phyloP scores from a whole-genome alignment of 2,113 vertebrate genomes.

The Xiphophorus couchianus region DNA sequence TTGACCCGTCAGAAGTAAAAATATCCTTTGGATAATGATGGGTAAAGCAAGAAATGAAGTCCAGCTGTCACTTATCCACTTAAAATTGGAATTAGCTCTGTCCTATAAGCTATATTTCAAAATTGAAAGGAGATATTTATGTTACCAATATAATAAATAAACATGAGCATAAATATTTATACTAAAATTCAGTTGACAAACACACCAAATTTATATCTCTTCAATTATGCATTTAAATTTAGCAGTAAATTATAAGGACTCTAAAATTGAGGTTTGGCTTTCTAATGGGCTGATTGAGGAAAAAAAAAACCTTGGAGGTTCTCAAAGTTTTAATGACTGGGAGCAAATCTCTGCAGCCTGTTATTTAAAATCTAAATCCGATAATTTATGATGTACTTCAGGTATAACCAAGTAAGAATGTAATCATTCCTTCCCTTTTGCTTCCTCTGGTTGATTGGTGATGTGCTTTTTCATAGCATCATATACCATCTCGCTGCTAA shows the following conservation, averaged over 20 bases:
- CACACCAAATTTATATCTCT: constrained; percentile 15
- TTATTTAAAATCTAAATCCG: constrained; percentile 7
- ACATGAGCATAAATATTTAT: background rate
- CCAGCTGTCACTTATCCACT: too few species aligned
- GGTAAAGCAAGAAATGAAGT: background rate
- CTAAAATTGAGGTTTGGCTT: constrained; percentile 32
- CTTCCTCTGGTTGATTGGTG: background rate
- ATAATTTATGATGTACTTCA: constrained; percentile 18
- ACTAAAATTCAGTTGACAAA: constrained; percentile 5
- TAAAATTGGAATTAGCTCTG: too few species aligned
- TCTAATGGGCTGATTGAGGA: constrained; percentile 14
- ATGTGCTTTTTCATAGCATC: background rate
- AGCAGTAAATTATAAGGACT: constrained; percentile 35
- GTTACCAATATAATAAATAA: background rate
- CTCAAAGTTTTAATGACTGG: constrained; percentile 27
- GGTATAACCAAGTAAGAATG: background rate
- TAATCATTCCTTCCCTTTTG: background rate
- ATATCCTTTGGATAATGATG: background rate
- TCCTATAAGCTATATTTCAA: background rate
- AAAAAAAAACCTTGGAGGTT: constrained; percentile 16
- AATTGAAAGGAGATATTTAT: background rate
- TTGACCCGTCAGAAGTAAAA: background rate
- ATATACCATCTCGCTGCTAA: background rate
- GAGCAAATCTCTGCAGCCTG: constrained; percentile 10
- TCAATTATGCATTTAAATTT: constrained; percentile 43